Percentiles rank a stretch among this genome's conserved stretches.
phyloP scores from a whole-genome alignment of 2,113 vertebrate genomes.

The Mellivora capensis region DNA sequence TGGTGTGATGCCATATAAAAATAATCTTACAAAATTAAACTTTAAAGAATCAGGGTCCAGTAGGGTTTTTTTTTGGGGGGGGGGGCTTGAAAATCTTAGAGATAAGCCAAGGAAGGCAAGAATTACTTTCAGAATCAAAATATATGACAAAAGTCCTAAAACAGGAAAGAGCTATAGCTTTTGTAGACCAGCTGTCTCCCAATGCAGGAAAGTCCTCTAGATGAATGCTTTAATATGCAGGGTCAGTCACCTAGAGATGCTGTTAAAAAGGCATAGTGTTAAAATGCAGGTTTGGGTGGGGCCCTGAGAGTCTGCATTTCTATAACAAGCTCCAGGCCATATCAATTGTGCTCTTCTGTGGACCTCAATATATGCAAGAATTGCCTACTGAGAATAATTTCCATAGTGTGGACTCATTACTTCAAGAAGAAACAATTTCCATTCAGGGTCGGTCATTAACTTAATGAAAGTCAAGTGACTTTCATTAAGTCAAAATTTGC shows the following conservation, averaged over 20 bases:
- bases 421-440: background rate
- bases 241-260: background rate
- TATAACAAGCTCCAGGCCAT: background rate
- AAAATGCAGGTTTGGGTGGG: background rate
- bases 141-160: background rate
- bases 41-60: background rate
- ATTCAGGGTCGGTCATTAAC: background rate
- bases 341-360: background rate
- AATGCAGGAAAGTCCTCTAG: background rate
- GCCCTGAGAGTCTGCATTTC: background rate
- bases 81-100: background rate
- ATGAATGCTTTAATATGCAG: background rate
- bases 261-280: background rate
- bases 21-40: background rate
- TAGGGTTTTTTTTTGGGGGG: background rate
- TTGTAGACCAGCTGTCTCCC: accelerated
- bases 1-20: background rate
- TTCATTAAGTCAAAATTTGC: background rate
- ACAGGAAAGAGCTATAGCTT: background rate
- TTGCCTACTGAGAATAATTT: background rate
- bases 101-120: background rate
- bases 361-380: background rate
- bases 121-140: background rate
- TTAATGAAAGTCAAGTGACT: background rate
- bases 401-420: background rate